phyloP scores from a whole-genome alignment of 2,888 invertebrate genomes.

The Amiota communis region DNA sequence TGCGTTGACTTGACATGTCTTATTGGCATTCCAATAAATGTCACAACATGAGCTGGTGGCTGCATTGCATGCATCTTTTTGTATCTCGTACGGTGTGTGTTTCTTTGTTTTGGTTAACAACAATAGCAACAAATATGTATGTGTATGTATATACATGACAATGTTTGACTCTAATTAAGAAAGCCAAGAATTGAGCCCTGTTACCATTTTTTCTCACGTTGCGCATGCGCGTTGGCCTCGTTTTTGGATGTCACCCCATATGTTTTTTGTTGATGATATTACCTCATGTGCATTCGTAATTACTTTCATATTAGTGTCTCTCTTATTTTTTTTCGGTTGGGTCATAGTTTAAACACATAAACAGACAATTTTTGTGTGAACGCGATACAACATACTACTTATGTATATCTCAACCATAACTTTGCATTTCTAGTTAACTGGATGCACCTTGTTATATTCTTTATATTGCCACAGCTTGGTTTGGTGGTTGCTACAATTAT shows the following conservation, averaged over 20 bases:
- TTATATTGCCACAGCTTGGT: too few relatives aligned
- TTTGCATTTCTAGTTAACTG: too few relatives aligned
- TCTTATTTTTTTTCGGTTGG: background rate
- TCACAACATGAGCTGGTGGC: slow-evolving; percentile 7
- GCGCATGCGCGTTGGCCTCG: slow-evolving; percentile 1
- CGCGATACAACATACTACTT: slow-evolving; percentile 50
- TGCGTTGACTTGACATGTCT: slow-evolving; percentile 13
- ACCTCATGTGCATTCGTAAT: slow-evolving; percentile 55
- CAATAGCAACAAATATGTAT: too few relatives aligned
- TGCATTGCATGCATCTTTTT: background rate
- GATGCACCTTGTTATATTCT: too few relatives aligned
- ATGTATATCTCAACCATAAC: background rate
- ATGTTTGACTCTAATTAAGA: slow-evolving; percentile 18
- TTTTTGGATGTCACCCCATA: slow-evolving; percentile 3
- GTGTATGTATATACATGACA: too few relatives aligned
- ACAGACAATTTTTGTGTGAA: slow-evolving; percentile 44
- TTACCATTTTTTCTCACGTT: slow-evolving; percentile 14
- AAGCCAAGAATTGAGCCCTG: slow-evolving; percentile 18
- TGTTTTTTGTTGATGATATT: slow-evolving; percentile 34
- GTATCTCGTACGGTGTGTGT: background rate
- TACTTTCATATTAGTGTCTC: slow-evolving; percentile 50
- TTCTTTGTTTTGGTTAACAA: background rate
- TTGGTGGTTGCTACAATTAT: too few relatives aligned
- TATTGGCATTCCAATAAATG: slow-evolving; percentile 22
- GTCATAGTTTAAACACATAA: background rate